Evolutionary conservation across 2,113 vertebrate species (phyloP), one percentile per base, ranked within the genome.

Genomic region (Bos indicus): DNA sequence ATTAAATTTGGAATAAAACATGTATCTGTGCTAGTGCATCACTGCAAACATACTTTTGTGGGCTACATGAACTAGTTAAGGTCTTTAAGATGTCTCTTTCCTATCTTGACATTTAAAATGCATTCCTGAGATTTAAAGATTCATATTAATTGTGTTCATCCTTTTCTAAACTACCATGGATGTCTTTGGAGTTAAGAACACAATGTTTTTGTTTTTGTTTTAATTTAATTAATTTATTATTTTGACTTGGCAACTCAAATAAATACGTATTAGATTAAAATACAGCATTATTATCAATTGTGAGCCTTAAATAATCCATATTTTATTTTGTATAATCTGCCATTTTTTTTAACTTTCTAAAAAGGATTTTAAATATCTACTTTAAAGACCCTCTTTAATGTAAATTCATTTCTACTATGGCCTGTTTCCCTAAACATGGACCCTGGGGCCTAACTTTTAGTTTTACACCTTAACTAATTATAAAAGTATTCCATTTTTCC

Each of bases 1-100:
- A 98, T 98, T 98, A 96, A 98, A 93, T 90, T 97, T 81, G 36
- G 98, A 98, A 98, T 98, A 98, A 98, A 98, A 97, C 54, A 97
- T 94, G 83, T 74, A 98, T 96, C 97, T 98, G 97, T 87, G 15
- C 28, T 97, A 74, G 98, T 7, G 13, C 52, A 85, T 97, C 77
- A 97, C 46, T 96, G 40, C 95, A 87, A 96, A 97, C 46, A 30
- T 97, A 51, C 4, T 97, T 98, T 98, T 86, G 95, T 98, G 95
- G 92, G 33, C 52, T 97, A 92, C 48, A 87, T 95, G 48, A 54
- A 97, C 17, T 96, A 97, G 88, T 96, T 98, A 98, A 98, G 97
- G 30, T 90, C 89, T 98, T 97, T 98, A 98, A 98, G 95, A 83
- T 98, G 56, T 67, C 96, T 52, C 40, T 98, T 88, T 77, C 95